phyloP scores from a whole-genome alignment of 2,888 invertebrate genomes.

The Tenodera sinensis region DNA sequence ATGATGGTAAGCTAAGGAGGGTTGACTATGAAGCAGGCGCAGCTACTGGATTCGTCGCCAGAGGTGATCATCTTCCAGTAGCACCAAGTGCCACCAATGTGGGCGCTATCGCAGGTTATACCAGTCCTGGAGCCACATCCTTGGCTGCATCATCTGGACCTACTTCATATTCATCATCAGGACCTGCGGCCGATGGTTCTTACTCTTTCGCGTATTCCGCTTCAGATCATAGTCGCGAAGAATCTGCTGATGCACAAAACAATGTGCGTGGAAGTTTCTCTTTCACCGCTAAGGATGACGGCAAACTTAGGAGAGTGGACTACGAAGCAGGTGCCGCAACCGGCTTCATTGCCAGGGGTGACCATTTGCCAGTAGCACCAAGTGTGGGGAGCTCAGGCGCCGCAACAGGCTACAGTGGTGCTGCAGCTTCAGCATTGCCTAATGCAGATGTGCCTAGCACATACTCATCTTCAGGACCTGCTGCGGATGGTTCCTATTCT shows the following conservation, averaged over 20 bases:
- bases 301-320: constrained; percentile 29
- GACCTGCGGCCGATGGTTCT: constrained; percentile 13
- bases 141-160: neutral
- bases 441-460: neutral
- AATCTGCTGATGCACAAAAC: constrained; percentile 31
- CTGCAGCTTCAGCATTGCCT: constrained; percentile 27
- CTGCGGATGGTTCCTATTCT: constrained; percentile 25
- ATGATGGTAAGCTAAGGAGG: constrained; percentile 32
- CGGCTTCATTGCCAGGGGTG: constrained; percentile 34
- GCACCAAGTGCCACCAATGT: constrained; percentile 18
- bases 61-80: constrained; percentile 35
- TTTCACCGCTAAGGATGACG: constrained; percentile 35
- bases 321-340: constrained; percentile 34
- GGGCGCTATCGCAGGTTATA: constrained; percentile 31
- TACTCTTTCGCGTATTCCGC: constrained; percentile 32
- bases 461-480: neutral
- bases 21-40: constrained; percentile 35
- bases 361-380: constrained; percentile 35
- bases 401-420: constrained; percentile 34
- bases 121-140: constrained; percentile 33
- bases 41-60: constrained; percentile 34
- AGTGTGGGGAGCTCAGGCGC: neutral
- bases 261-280: constrained; percentile 35
- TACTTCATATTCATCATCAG: neutral
- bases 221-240: constrained; percentile 28